A percentile compares a stretch with the other conserved stretches of the same genome.
phyloP scores from a whole-genome alignment of 2,888 invertebrate species.

The Lutraria lutraria region DNA sequence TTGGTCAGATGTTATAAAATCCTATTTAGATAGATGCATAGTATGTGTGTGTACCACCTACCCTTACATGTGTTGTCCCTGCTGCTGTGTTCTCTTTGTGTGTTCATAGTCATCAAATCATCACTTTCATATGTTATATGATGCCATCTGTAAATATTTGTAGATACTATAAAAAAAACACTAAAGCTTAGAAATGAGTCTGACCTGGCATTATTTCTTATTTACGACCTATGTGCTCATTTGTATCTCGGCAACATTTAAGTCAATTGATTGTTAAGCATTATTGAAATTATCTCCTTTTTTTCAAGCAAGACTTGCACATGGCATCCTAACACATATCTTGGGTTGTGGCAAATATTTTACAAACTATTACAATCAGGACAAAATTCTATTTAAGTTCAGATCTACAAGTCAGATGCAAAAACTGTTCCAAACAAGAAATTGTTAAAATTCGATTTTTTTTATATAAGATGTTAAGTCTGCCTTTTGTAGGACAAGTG shows the following conservation, averaged over 20 bases:
- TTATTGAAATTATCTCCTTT: neutral
- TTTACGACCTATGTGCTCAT: too few relatives aligned
- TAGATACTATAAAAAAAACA: neutral
- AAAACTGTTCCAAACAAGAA: too few relatives aligned
- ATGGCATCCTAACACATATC: constrained; percentile 11
- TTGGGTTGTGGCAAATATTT: constrained; percentile 20
- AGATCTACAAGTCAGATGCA: neutral
- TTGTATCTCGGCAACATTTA: too few relatives aligned
- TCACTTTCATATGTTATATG: neutral
- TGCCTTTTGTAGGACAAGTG: too few relatives aligned
- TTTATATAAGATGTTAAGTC: too few relatives aligned
- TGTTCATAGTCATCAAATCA: neutral
- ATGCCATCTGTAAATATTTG: neutral
- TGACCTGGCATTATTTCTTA: too few relatives aligned
- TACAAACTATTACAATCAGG: neutral
- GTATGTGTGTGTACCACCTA: neutral
- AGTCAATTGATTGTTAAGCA: too few relatives aligned
- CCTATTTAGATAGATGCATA: neutral
- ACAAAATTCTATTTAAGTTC: neutral
- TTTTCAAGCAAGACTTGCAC: neutral
- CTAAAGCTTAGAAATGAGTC: too few relatives aligned
- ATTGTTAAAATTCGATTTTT: too few relatives aligned
- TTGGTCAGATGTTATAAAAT: too few relatives aligned
- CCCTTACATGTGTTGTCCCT: neutral
- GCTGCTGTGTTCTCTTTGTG: neutral